Conservation (phyloP, 1,140 invertebrate species). For the Atta texana region DNA sequence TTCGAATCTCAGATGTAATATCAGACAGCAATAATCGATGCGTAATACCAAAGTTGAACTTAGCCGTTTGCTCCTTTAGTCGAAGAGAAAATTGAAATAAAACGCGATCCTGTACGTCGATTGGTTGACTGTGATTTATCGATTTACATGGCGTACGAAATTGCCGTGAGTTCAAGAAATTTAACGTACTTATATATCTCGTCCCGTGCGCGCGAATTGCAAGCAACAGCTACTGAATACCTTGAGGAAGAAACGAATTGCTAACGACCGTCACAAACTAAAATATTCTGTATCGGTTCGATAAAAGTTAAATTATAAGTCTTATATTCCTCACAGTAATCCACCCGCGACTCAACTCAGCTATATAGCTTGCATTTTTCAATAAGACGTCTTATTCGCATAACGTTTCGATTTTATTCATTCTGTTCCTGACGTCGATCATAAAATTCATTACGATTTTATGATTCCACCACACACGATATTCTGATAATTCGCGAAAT, state of each 20-base stretch:
- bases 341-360: neutral
- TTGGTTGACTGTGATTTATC: slow-evolving; percentile 48
- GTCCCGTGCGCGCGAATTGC: slow-evolving; percentile 9
- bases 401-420: slow-evolving; percentile 11
- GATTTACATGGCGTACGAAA: slow-evolving; percentile 16
- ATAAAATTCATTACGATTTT: slow-evolving; percentile 31
- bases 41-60: slow-evolving; percentile 5
- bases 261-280: slow-evolving; percentile 48
- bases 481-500: neutral
- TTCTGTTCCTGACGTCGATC: slow-evolving; percentile 1
- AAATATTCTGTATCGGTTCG: slow-evolving; percentile 49
- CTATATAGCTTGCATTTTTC: slow-evolving; percentile 12
- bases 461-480: neutral
- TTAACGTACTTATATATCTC: slow-evolving; percentile 30
- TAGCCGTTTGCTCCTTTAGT: slow-evolving; percentile 4
- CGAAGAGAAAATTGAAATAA: slow-evolving; percentile 38
- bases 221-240: slow-evolving; percentile 31
- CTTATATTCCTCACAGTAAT: slow-evolving; percentile 8
- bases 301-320: slow-evolving; percentile 52
- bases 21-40: slow-evolving; percentile 5
- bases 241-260: slow-evolving; percentile 37
- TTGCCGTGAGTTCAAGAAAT: slow-evolving; percentile 34
- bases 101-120: slow-evolving; percentile 12
- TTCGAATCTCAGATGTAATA: slow-evolving; percentile 25
- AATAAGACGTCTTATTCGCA: slow-evolving; percentile 35